Base-by-base conservation (phyloP, 1,140 invertebrate species). In the Ceratina japonica region DNA sequence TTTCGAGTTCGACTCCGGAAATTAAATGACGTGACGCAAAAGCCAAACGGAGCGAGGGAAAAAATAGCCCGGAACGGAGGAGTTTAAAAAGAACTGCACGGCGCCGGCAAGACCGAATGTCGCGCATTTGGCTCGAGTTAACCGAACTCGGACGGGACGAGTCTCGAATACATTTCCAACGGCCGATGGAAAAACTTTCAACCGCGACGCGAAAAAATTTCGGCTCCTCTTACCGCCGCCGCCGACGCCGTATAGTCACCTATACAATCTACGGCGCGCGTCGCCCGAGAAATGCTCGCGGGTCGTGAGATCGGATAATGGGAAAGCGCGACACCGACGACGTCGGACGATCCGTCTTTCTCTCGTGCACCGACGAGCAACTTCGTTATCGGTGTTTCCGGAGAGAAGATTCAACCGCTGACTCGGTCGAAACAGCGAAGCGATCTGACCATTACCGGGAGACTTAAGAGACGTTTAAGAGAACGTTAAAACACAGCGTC, bases 11-110 rank as follows among this genome's bases (percentile, higher is more conserved):
- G 75, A 80, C 65, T 49, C 74, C 85, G 81, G 84, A 86, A 86
- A 85, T 86, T 86, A 83, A 86, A 68, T 86, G 85, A 86, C 85
- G 85, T 86, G 81, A 85, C 79, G 82, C 71, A 77, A 72, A 85
- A 84, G 73, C 49, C 49, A 85, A 84, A 66, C 82, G 69, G 13
- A 24, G 52, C 4, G 3, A 16, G 1, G 15, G 8, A 80, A 80
- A 71, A 79, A 82, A 81, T 74, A 44, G 20, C 72, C 44, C 5
- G 18, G 20, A 27, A 63, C 59, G 62, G 65, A 3, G 37, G 37
- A 83, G 82, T 84, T 83, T 83, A 75, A 83, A 84, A 75, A 63
- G 62, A 73, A 65, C 49, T 59, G 64, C 64, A 31, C 13, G n/a
- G n/a, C n/a, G 54, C 31, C 65, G 59, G 71, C 58, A 59, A 12